A percentile compares a stretch with the other conserved stretches of the same genome.
These are phyloP conservation scores for Drosophila funebris DNA, from an alignment of 1,140 invertebrate species.

Conservation along the genomic window DNA sequence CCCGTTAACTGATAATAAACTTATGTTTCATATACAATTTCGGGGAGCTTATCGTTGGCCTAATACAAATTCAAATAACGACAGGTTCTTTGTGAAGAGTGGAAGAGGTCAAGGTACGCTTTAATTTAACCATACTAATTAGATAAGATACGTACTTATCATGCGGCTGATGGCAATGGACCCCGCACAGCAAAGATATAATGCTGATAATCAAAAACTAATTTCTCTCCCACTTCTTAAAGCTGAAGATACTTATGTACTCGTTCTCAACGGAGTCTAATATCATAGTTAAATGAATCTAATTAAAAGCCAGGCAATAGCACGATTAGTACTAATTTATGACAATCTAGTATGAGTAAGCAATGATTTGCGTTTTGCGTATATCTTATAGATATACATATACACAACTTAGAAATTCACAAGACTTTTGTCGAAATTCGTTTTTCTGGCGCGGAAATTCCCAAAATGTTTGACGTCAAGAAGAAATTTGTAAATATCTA, in stretches of 20 bases:
- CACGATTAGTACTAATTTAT: not conserved
- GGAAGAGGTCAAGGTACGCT: slow-evolving; percentile 64
- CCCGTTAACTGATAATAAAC: slow-evolving; percentile 24
- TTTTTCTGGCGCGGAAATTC: slow-evolving; percentile 64
- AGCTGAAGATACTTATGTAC: not conserved
- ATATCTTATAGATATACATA: slow-evolving; percentile 15
- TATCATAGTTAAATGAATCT: not conserved
- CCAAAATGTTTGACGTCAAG: slow-evolving; percentile 66
- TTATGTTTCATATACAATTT: not conserved
- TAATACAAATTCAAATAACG: not conserved
- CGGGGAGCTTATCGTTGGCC: slow-evolving; percentile 34
- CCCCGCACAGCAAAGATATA: not conserved
- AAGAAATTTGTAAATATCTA: slow-evolving; percentile 33
- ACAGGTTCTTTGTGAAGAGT: slow-evolving; percentile 30
- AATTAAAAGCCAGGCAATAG: not conserved
- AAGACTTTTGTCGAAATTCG: slow-evolving; percentile 40
- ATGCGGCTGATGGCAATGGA: not conserved
- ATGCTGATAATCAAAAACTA: not conserved
- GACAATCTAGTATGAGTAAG: slow-evolving; percentile 46
- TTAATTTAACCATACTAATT: not conserved
- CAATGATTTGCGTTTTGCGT: slow-evolving; percentile 10
- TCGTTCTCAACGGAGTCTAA: not conserved
- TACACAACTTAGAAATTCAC: not conserved
- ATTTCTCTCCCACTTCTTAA: not conserved
- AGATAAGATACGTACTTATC: slow-evolving; percentile 58